These are phyloP conservation scores for Eupithecia subfuscata DNA, from an alignment of 2,888 invertebrate genomes.

Conservation along the genomic window DNA sequence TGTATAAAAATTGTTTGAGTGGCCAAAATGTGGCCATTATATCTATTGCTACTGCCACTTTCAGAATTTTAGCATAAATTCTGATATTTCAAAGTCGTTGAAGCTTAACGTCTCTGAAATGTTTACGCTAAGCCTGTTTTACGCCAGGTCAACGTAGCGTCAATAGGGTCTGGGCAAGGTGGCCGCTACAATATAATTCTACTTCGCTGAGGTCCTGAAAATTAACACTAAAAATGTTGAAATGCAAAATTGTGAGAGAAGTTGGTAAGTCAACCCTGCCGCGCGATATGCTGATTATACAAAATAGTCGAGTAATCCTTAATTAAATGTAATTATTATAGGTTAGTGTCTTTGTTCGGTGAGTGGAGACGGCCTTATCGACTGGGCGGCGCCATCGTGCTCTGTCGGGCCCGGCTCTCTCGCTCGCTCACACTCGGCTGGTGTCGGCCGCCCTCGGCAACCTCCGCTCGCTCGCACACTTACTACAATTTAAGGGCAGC, in stretches of 20 bases:
- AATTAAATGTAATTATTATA: constrained; percentile 83
- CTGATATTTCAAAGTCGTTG: constrained; percentile 11
- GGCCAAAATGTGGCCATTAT: background rate
- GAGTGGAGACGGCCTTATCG: constrained; percentile 83
- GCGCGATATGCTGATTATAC: constrained; percentile 70
- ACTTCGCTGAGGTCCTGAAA: background rate
- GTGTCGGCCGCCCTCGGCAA: constrained; percentile 66
- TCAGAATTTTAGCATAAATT: constrained; percentile 7
- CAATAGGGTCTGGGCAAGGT: constrained; percentile 33
- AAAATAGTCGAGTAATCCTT: constrained; percentile 77
- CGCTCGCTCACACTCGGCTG: constrained; percentile 51
- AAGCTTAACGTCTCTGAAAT: constrained; percentile 13
- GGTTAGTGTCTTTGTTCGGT: constrained; percentile 82
- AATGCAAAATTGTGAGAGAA: constrained; percentile 49
- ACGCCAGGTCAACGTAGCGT: constrained; percentile 23
- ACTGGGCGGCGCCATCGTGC: constrained; percentile 82
- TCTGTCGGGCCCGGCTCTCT: constrained; percentile 63
- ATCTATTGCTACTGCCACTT: background rate
- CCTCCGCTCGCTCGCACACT: constrained; percentile 61
- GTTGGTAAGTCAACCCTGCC: constrained; percentile 58
- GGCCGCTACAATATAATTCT: constrained; percentile 15
- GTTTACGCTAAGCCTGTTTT: constrained; percentile 21
- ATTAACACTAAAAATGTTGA: background rate
- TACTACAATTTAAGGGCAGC: constrained; percentile 81
- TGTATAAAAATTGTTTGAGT: background rate